Base-by-base conservation (phyloP, 2,888 invertebrate species). In the Spatulosminthurus flaviceps region DNA sequence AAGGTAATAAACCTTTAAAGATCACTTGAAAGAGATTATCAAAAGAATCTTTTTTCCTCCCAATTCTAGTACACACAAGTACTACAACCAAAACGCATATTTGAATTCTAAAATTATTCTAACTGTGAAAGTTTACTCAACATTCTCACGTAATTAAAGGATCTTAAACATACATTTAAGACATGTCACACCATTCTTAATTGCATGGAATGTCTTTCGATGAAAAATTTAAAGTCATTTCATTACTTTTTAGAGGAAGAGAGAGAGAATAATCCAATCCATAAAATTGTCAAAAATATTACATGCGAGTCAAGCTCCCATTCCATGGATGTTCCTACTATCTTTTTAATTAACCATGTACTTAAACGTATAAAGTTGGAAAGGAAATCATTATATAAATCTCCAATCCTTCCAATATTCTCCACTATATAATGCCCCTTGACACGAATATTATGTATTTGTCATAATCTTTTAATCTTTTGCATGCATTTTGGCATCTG, bases 111-210 rank as follows among this genome's bases (percentile, higher is more conserved):
- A 70, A 70, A 70, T n/a, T 70, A 67, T 67, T 60, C 60, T 34
- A n/a, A n/a, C n/a, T 43, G 73, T 60, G 60, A 60, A 73, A 60
- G 51, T 51, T 51, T 73, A 19, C 28, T 26, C 43, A 16, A 51
- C 26, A 42, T 60, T 73, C 73, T 60, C 73, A 73, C 60, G 73
- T 73, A 70, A 64, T 70, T 41, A 69, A 28, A 24, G 24, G 5
- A 66, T 24, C 24, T 9, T 16, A 60, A 4, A 64, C 1, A 19
- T 1, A 64, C 64, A 21, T 2, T n/a, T 9, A 21, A 21, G 1
- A 64, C 22, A 64, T 24, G 34, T 7, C 34, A 34, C 34, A 7
- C 34, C 34, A 34, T 7, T 34, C 34, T 34, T 9, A 7, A 4
- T 34, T 34, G 34, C 34, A 34, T 34, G 34, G 5, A 34, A 34